Conservation (phyloP, 2,113 vertebrate genomes). For the Boleophthalmus pectinirostris region DNA sequence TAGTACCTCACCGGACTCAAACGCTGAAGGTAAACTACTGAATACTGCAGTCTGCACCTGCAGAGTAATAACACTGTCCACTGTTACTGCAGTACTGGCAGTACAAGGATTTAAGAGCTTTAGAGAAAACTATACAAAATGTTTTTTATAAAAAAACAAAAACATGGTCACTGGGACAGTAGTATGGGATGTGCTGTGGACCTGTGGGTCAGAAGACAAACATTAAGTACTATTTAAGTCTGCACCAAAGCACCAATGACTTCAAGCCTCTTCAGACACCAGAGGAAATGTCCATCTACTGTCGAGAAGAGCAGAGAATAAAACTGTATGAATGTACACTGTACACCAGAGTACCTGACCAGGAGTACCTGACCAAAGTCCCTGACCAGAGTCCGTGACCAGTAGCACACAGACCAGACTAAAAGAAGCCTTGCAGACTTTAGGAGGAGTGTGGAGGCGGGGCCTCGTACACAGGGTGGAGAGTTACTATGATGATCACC, state of each 20-base stretch:
- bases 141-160: constrained; percentile 56
- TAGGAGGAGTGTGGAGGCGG: constrained; percentile 39
- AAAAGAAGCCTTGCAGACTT: constrained; percentile 60
- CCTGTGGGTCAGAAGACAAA: constrained; percentile 41
- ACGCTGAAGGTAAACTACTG: constrained; percentile 64
- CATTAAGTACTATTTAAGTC: constrained; percentile 49
- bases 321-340: constrained; percentile 50
- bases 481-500: constrained; percentile 60
- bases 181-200: constrained; percentile 54
- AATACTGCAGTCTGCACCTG: constrained; percentile 58
- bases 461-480: constrained; percentile 5
- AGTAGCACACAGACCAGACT: constrained; percentile 46
- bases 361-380: background rate
- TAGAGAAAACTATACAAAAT: constrained; percentile 61
- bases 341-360: constrained; percentile 70
- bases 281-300: constrained; percentile 31
- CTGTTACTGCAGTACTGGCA: constrained; percentile 64
- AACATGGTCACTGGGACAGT: constrained; percentile 36
- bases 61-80: constrained; percentile 73
- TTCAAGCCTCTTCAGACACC: constrained; percentile 37
- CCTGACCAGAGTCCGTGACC: background rate
- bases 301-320: constrained; percentile 64
- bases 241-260: constrained; percentile 58
- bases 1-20: constrained; percentile 67
- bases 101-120: constrained; percentile 68